Conservation (phyloP, 92 coral and sea anemone genomes). For the Bergia sp. region DNA sequence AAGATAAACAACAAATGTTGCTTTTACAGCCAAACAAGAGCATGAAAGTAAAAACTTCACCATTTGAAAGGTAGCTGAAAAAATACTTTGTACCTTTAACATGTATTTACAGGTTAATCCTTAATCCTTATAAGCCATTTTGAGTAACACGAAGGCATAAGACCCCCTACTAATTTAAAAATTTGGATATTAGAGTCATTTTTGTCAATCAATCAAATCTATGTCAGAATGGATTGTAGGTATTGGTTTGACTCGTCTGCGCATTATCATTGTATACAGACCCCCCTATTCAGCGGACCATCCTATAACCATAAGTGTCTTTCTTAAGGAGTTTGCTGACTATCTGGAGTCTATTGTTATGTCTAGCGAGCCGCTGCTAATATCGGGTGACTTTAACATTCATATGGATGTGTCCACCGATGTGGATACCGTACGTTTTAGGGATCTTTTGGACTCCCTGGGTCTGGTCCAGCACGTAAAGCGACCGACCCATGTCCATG, state of each 20-base stretch:
- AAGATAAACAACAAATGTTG: no score
- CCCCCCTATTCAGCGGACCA: slow-evolving; percentile 47
- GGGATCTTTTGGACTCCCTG: slow-evolving; percentile 39
- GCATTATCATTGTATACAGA: slow-evolving; percentile 36
- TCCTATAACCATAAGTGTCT: slow-evolving; percentile 24
- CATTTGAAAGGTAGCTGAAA: no score
- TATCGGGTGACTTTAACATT: slow-evolving; percentile 4
- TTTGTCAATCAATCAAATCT: no score
- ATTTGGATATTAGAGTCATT: no score
- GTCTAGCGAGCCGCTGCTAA: slow-evolving; percentile 44
- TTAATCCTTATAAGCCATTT: no score
- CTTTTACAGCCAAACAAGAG: no score
- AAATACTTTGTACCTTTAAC: no score
- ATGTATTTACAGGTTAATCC: no score
- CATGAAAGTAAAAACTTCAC: no score
- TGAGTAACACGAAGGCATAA: no score
- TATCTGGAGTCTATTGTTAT: slow-evolving; percentile 45
- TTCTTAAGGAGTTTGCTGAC: slow-evolving; percentile 41
- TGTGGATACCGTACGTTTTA: slow-evolving; percentile 42
- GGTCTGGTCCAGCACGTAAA: slow-evolving; percentile 38
- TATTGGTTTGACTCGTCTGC: background rate
- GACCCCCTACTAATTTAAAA: no score
- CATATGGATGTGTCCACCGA: slow-evolving; percentile 32
- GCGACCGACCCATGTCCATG: slow-evolving; percentile 25
- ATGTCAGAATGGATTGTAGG: slow-evolving; percentile 44